These are phyloP conservation scores for Lathamus discolor DNA, from an alignment of 2,113 vertebrate genomes.

Conservation along the genomic window DNA sequence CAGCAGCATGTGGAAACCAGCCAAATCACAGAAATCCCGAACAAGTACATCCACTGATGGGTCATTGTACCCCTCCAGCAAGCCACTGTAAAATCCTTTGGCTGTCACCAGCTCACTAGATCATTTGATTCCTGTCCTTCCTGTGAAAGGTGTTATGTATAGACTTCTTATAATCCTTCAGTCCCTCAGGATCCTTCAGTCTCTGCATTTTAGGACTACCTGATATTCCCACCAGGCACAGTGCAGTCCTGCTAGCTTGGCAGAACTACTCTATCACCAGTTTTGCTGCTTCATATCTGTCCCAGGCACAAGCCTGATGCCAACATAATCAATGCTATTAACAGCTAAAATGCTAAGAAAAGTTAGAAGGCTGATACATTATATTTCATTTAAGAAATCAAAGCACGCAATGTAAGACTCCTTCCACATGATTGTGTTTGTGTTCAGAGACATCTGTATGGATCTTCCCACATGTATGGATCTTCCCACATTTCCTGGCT, in stretches of 20 bases:
- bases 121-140: background rate
- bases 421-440: background rate
- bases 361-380: background rate
- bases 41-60: background rate
- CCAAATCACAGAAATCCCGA: background rate
- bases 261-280: background rate
- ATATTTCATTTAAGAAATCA: background rate
- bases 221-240: background rate
- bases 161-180: background rate
- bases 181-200: background rate
- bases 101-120: background rate
- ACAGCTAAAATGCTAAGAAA: background rate
- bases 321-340: background rate
- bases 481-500: background rate
- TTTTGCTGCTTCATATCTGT: background rate
- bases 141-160: background rate
- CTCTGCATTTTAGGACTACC: background rate
- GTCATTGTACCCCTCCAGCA: background rate
- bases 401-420: accelerated
- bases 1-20: background rate
- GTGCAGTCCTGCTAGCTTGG: background rate
- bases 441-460: background rate
- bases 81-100: background rate
- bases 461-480: background rate
- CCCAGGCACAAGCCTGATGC: background rate